These are phyloP conservation scores for Oophaga sylvatica DNA, from an alignment of 2,797 vertebrate species.

Conservation along the genomic window DNA sequence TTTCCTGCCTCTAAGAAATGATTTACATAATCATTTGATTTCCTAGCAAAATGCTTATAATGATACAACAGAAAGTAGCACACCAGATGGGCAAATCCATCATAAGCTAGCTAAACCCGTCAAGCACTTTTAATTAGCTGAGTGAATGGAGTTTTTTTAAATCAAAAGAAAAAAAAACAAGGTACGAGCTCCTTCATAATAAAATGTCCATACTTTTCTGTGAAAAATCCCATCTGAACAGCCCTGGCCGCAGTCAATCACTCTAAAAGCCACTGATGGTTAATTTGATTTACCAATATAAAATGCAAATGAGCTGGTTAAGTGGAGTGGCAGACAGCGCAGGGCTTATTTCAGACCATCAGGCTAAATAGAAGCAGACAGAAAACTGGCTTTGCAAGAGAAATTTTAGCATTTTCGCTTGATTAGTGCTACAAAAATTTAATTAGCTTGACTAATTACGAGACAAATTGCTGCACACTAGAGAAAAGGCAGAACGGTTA, in stretches of 20 bases:
- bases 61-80: conserved; percentile 79
- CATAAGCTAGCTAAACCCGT: conserved; percentile 81
- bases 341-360: conserved; percentile 97
- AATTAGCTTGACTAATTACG: conserved; percentile 96
- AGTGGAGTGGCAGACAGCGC: conserved; percentile 94
- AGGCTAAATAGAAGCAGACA: conserved; percentile 98
- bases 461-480: conserved; percentile 94
- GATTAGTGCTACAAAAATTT: conserved; percentile 97
- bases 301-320: conserved; percentile 99
- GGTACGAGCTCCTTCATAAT: conserved; percentile 87
- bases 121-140: conserved; percentile 99
- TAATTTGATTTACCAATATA: conserved; percentile 99
- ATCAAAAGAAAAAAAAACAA: conserved; percentile 85
- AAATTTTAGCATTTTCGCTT: conserved; percentile 99
- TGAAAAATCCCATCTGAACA: conserved; percentile 95
- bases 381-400: conserved; percentile 91
- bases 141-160: conserved; percentile 94
- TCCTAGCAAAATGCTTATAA: conserved; percentile 79
- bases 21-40: conserved; percentile 78
- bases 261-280: conserved; percentile 99
- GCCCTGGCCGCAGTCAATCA: conserved; percentile 98
- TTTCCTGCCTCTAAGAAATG: conserved; percentile 60
- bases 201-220: conserved; percentile 99
- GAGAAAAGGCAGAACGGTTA: conserved; percentile 85
- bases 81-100: conserved; percentile 95